These are phyloP conservation scores for Neogale vison DNA, from an alignment of 2,113 vertebrate genomes.

Conservation along the genomic window DNA sequence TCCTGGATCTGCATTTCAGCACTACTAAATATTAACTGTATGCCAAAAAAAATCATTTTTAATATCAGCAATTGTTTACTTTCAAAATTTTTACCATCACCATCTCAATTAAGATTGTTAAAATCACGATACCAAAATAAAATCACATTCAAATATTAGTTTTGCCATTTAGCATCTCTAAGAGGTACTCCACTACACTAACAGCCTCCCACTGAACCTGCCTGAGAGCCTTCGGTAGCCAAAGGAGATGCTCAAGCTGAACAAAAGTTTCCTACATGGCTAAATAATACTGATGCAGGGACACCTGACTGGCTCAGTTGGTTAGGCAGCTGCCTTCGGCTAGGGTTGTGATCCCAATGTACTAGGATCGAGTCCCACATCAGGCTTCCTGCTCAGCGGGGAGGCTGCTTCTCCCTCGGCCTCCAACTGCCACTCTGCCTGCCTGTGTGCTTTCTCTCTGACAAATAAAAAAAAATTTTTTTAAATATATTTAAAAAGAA, in stretches of 20 bases:
- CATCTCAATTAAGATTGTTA: constrained; percentile 12
- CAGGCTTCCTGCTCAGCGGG: no score
- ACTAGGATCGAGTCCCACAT: no score
- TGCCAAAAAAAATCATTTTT: not conserved
- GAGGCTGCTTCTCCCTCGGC: no score
- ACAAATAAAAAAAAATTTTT: no score
- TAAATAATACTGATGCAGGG: not conserved
- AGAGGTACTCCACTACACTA: not conserved
- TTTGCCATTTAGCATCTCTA: not conserved
- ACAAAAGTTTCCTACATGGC: not conserved
- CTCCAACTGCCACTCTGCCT: no score
- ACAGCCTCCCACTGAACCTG: not conserved
- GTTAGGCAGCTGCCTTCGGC: no score
- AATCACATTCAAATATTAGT: not conserved
- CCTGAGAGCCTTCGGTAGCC: not conserved
- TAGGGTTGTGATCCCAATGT: no score
- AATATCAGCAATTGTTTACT: not conserved
- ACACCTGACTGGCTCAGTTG: no score
- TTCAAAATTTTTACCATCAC: not conserved
- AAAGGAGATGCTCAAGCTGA: not conserved
- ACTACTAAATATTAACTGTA: constrained; percentile 14
- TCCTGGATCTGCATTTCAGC: not conserved
- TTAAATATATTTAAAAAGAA: no score
- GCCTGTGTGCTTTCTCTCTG: no score
- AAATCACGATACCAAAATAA: not conserved